phyloP scores from a whole-genome alignment of 1,140 invertebrate species.

The Cepaea nemoralis region DNA sequence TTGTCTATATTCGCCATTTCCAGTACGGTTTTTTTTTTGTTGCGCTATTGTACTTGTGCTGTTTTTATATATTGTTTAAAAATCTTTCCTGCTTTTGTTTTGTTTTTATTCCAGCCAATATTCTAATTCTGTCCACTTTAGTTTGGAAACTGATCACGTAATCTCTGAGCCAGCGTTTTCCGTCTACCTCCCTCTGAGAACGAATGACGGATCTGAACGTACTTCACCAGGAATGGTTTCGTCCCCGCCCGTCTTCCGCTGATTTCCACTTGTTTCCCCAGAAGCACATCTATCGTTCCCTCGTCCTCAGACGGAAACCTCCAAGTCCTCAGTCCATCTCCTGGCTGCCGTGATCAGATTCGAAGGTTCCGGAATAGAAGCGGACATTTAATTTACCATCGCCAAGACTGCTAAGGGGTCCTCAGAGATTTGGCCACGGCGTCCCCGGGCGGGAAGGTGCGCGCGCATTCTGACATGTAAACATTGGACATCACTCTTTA shows the following conservation, averaged over 20 bases:
- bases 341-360: conserved; percentile 20
- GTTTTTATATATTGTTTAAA: no score
- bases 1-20: no score
- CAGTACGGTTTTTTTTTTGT: no score
- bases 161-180: neutral
- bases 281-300: neutral
- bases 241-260: neutral
- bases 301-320: neutral
- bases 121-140: neutral
- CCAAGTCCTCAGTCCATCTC: conserved; percentile 16
- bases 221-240: neutral
- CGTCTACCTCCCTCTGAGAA: neutral
- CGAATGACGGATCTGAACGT: conserved; percentile 14
- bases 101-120: neutral
- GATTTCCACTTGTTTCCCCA: neutral
- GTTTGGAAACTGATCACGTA: neutral
- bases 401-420: conserved; percentile 19
- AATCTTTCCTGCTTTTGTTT: neutral
- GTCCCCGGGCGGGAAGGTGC: neutral
- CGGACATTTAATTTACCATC: conserved; percentile 36
- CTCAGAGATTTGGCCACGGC: conserved; percentile 18
- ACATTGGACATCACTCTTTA: conserved; percentile 25
- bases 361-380: conserved; percentile 21
- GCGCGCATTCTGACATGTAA: conserved; percentile 21
- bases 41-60: no score